Base-by-base conservation (phyloP, 1,140 invertebrate species). In the Brachionus angularis region DNA sequence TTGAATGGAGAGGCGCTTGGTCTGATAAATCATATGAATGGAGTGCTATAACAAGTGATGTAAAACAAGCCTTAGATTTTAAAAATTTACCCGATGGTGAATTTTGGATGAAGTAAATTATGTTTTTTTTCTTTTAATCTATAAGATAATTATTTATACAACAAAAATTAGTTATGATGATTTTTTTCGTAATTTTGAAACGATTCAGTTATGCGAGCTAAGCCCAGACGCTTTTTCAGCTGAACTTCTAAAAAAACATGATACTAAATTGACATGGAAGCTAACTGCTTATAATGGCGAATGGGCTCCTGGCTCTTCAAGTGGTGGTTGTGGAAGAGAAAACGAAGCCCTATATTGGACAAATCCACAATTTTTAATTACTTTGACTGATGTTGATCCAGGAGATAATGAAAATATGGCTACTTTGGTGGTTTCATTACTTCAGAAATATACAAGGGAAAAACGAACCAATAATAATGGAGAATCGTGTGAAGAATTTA, bases 1-100 rank as follows among this genome's bases (percentile, higher is more conserved):
- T 89, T 1, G 95, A 98, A 82, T 98, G 95, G 95, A 96, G 94
- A 76, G 95, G 95, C n/a, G 39, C 36, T 16, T 71, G 70, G 70
- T 50, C 27, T 27, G 70, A 71, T 61, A 39, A 27, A 7, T 71
- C 49, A 1, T 44, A 46, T 42, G 21, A 50, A 82, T 99, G 96
- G 96, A 85, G 88, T 39, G 90, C 88, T 74, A 93, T 98, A 73
- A 86, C 90, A 0, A 87, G 93, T 16, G 86, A 89, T 0, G 90
- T 94, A 75, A 96, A 93, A 77, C 85, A 89, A 76, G 87, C 89
- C 74, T 82, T 98, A 27, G 93, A 93, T 1, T 82, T 29, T n/a
- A 42, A 44, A 33, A 25, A 29, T 31, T n/a, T 58, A 21, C 31
- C 44, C 8, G 71, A 72, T 50, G 71, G 71, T 33, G 71, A 72